Percentiles rank a stretch among this genome's conserved stretches.
Evolutionary conservation across 2,113 vertebrate species (phyloP).

Genomic region (Cyanoliseus patagonus): DNA sequence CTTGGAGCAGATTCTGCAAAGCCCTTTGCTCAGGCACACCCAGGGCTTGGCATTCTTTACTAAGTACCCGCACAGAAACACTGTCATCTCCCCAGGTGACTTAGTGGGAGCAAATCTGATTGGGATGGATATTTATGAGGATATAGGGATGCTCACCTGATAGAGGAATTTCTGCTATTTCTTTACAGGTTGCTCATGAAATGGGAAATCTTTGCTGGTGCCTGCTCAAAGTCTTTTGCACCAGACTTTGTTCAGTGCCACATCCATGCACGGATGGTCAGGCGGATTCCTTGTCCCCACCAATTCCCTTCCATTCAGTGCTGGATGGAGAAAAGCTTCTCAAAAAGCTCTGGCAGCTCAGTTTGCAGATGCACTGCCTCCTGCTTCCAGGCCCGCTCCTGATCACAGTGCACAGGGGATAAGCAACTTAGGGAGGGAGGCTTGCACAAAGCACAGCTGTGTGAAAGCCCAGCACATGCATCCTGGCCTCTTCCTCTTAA

Average conservation of each 20-base stretch:
- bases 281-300: neutral
- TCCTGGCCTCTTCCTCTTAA: neutral
- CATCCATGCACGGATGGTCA: neutral
- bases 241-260: neutral
- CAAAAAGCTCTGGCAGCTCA: neutral
- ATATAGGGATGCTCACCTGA: neutral
- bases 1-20: neutral
- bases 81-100: neutral
- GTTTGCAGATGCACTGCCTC: neutral
- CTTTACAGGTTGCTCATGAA: neutral
- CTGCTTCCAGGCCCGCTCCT: neutral
- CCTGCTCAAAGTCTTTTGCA: neutral
- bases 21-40: rapidly evolving
- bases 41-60: neutral
- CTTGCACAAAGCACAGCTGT: neutral
- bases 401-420: rapidly evolving
- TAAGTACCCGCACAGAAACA: neutral
- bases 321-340: neutral
- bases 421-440: neutral
- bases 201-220: neutral
- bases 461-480: neutral
- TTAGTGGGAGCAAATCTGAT: neutral
- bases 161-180: neutral
- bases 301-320: neutral
- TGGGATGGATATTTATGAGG: neutral